Evolutionary conservation across 2,797 vertebrate genomes (phyloP), one percentile per base, ranked within the genome.

Genomic region (Carapus acus): DNA sequence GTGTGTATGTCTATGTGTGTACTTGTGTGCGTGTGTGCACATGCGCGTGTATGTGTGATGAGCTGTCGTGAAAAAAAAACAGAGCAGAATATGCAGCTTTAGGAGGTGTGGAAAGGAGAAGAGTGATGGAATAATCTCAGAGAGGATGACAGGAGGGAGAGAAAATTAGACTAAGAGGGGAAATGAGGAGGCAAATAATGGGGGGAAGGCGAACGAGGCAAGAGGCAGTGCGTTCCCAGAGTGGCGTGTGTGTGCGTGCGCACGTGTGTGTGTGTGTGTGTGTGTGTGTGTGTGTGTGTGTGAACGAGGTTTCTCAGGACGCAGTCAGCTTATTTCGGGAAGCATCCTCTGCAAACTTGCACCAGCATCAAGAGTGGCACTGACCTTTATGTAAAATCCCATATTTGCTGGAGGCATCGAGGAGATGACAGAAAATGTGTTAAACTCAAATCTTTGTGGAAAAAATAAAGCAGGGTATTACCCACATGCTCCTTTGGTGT

Each of bases 301-400:
- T 67, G 48, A 54, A 62, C 59, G 61, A 58, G 38, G 62, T 60
- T 58, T 54, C 8, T 1, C 59, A 67, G 43, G 43, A 44, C 61
- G 74, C 69, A 44, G 58, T 18, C 14, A 41, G 42, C 44, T 56
- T 63, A 64, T 75, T 80, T 61, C 44, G 15, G 58, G 71, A 46
- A 51, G 62, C 40, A 62, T 62, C 53, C 43, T 17, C 4, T 54
- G 48, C 47, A 76, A 57, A 69, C 21, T 48, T 37, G n/a, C n/a
- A n/a, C n/a, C n/a, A n/a, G n/a, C n/a, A n/a, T n/a, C n/a, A n/a
- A n/a, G n/a, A n/a, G n/a, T n/a, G n/a, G n/a, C n/a, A n/a, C n/a
- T n/a, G n/a, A n/a, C n/a, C n/a, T n/a, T n/a, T n/a, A n/a, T n/a
- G n/a, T n/a, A n/a, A n/a, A n/a, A n/a, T n/a, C n/a, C n/a, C n/a